Evolutionary conservation across 2,113 vertebrate species (phyloP), one percentile per base, ranked within the genome.

Genomic region (Pteropus alecto): DNA sequence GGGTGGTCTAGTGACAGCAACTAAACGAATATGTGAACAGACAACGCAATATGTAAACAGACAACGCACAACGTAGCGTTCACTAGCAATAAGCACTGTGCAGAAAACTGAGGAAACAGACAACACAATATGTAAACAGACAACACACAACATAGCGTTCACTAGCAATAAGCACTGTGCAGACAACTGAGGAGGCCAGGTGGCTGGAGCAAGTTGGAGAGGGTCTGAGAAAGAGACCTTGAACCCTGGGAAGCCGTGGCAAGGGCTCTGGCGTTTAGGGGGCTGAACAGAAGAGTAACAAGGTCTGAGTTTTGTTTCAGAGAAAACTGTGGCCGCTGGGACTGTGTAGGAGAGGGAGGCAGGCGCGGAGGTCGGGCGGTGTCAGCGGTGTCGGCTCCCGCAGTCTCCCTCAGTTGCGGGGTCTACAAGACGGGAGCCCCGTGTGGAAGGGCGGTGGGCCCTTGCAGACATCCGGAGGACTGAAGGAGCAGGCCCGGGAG

Each of bases 61-160:
- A 46, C 2, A 43, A 38, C 2, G 7, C 1, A 26, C 81, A 7
- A 5, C 0, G 43, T 28, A 24, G 4, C 9, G 18, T 13, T 71
- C 1, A 2, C 26, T 12, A 43, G n/a, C 11, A 8, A 5, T 3
- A 13, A 67, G 60, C 6, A 18, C 28, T 7, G 11, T 15, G 7
- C 22, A 21, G 30, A 56, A 41, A 65, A 46, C 41, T 1, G 1
- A 41, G 48, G 24, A 30, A n/a, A n/a, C n/a, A n/a, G n/a, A n/a
- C n/a, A n/a, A n/a, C n/a, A n/a, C n/a, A n/a, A n/a, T n/a, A n/a
- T n/a, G n/a, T n/a, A 30, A 60, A 38, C 43, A 19, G 79, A 43
- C 2, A 41, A 38, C 4, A 5, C 1, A 26, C 79, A 7, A 5
- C 0, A 54, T 28, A 24, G 4, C 9, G 18, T 13, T 71, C 1